Conservation (phyloP, 2,888 invertebrate genomes). For the Platerodrilus igneus region DNA sequence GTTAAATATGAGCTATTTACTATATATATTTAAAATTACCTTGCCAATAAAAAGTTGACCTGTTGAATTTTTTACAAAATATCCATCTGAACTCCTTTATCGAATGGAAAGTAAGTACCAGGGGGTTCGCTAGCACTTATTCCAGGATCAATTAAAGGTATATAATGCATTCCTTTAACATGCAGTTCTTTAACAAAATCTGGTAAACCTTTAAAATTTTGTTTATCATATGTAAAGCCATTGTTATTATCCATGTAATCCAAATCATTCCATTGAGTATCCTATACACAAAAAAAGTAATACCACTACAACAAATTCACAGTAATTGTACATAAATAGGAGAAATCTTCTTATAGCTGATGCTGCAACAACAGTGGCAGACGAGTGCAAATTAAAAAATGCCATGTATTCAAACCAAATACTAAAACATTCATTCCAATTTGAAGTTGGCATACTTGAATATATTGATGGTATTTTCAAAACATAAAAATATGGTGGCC, state of each 20-base stretch:
- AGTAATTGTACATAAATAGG: no score
- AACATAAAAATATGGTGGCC: no score
- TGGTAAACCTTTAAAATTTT: conserved; percentile 59
- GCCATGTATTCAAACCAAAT: no score
- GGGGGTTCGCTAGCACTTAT: conserved; percentile 63
- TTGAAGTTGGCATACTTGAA: no score
- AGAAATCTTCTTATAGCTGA: no score
- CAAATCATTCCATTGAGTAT: conserved; percentile 80
- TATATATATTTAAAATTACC: no score
- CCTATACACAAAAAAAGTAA: no score
- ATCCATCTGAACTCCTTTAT: conserved; percentile 65
- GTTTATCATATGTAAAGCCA: conserved; percentile 72
- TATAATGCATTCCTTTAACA: conserved; percentile 67
- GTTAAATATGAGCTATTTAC: conserved; percentile 1
- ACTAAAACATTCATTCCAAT: no score
- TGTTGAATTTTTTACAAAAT: conserved; percentile 67
- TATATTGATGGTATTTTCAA: no score
- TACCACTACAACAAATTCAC: no score
- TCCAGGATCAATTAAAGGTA: conserved; percentile 72
- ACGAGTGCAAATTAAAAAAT: no score
- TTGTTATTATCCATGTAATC: conserved; percentile 77
- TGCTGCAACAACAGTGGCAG: no score
- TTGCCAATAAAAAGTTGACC: conserved; percentile 66
- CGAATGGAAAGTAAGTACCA: conserved; percentile 71
- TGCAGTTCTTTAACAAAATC: conserved; percentile 67